These are phyloP conservation scores for Dendrophyllia cribrosa DNA, from an alignment of 64 coral and sea anemone species.

Conservation along the genomic window DNA sequence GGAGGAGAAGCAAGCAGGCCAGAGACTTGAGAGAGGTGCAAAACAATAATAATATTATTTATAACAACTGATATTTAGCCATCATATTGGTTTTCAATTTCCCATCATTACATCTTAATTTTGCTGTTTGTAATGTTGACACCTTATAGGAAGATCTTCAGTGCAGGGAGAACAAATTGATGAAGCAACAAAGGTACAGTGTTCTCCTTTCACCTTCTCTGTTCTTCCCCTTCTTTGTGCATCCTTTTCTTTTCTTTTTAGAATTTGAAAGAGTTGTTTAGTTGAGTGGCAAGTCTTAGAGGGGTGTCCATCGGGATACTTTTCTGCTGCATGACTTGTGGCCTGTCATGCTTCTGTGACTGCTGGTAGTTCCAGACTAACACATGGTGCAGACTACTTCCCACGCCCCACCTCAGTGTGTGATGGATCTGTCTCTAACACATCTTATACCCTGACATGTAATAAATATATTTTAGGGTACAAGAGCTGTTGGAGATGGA, in stretches of 20 bases:
- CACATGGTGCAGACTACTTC: no score
- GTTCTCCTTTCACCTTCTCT: neutral
- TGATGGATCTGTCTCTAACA: no score
- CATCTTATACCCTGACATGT: no score
- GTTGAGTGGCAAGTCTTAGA: no score
- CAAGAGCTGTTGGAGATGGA: no score
- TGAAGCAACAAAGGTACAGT: neutral
- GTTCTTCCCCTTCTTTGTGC: neutral
- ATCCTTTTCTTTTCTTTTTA: neutral
- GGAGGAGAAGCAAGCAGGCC: conserved; percentile 17
- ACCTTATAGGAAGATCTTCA: neutral
- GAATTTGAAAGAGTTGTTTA: no score
- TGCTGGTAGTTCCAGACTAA: no score
- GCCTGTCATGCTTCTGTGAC: no score
- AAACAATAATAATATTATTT: neutral
- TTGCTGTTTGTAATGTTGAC: neutral
- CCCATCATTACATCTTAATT: neutral
- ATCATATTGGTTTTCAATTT: neutral
- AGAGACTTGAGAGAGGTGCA: neutral
- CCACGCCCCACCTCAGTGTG: no score
- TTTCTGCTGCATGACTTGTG: no score
- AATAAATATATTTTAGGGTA: no score
- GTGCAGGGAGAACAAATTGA: neutral
- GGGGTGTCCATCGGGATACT: no score
- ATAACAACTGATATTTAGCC: neutral